Evolutionary conservation across 2,797 vertebrate species (phyloP).

Genomic region (Betta splendens): DNA sequence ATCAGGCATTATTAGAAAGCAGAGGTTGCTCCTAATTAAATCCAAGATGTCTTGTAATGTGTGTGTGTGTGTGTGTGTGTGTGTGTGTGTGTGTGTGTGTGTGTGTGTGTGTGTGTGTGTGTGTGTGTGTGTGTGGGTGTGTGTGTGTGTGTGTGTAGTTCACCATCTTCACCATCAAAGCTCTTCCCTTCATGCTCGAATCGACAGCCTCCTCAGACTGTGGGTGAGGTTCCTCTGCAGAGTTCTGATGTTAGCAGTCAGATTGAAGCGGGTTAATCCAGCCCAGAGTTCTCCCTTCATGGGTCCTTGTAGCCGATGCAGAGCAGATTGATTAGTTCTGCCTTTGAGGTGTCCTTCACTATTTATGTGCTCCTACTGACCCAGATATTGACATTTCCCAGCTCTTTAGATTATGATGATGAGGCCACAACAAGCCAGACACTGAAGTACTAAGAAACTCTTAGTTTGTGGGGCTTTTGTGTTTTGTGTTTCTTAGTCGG

Average conservation of each 20-base stretch:
- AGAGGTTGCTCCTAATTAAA: constrained; percentile 22
- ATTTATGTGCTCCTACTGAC: constrained; percentile 43
- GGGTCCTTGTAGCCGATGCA: constrained; percentile 55
- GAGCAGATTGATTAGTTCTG: constrained; percentile 67
- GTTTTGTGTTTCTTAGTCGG: constrained; percentile 80
- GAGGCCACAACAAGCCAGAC: constrained; percentile 10
- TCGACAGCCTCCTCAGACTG: constrained; percentile 44
- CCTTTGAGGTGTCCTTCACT: constrained; percentile 68
- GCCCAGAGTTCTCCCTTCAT: constrained; percentile 47
- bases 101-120: constrained; percentile 23
- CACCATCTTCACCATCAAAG: constrained; percentile 59
- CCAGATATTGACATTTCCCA: constrained; percentile 33
- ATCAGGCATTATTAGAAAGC: constrained; percentile 47
- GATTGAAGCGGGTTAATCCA: constrained; percentile 66
- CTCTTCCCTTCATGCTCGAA: constrained; percentile 12
- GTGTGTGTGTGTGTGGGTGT: constrained; percentile 8
- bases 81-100: constrained; percentile 19
- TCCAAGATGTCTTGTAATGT: constrained; percentile 11
- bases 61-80: constrained; percentile 22
- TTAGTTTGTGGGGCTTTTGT: too few species aligned
- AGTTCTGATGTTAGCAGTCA: constrained; percentile 66
- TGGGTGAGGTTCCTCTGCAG: constrained; percentile 39
- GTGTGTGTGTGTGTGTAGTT: constrained; percentile 9
- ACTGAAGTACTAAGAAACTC: too few species aligned
- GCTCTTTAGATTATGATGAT: constrained; percentile 24